A percentile compares a stretch with the other conserved stretches of the same genome.
Conservation (phyloP, 2,888 invertebrate species). For the Rhagium mordax region DNA sequence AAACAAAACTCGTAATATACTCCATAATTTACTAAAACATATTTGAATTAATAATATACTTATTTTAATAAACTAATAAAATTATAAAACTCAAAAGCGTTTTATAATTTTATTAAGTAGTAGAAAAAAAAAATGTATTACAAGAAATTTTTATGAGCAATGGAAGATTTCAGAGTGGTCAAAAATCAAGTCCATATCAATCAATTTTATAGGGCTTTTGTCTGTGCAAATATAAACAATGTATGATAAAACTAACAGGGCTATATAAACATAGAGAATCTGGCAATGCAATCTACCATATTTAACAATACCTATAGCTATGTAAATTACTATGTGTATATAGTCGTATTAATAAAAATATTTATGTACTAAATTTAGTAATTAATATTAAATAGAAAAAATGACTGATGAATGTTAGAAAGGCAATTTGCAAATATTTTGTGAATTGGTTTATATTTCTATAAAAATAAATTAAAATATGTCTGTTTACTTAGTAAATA, state of each 20-base stretch:
- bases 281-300: not conserved
- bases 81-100: not conserved
- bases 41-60: not conserved
- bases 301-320: conserved; percentile 12
- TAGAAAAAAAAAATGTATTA: not conserved
- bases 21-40: not conserved
- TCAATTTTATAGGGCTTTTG: conserved; percentile 20
- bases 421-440: conserved; percentile 62
- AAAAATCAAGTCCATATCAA: conserved; percentile 38
- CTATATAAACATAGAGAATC: conserved; percentile 38
- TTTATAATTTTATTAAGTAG: not conserved
- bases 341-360: conserved; percentile 45
- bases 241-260: conserved; percentile 6
- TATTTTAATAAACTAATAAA: not conserved
- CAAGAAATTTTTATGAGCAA: not conserved
- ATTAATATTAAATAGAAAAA: conserved; percentile 43
- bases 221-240: conserved; percentile 19
- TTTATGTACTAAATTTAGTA: conserved; percentile 44
- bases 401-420: conserved; percentile 63
- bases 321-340: conserved; percentile 51
- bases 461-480: conserved; percentile 47
- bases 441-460: conserved; percentile 63
- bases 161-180: conserved; percentile 16
- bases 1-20: not conserved
- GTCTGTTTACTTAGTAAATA: conserved; percentile 58